Conservation (phyloP, 2,113 vertebrate species). For the Polypterus senegalus region DNA sequence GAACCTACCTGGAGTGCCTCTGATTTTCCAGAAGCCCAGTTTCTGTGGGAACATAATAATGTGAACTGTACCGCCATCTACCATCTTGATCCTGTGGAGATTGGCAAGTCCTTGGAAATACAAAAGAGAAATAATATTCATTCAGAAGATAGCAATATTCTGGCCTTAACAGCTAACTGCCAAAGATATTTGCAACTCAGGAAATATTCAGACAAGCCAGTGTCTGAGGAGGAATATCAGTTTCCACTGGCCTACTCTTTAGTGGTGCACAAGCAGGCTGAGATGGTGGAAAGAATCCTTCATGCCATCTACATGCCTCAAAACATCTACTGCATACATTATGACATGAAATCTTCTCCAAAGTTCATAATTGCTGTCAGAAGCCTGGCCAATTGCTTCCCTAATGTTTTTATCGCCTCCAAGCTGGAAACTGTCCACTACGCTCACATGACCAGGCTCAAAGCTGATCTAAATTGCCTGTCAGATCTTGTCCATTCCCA, state of each 20-base stretch:
- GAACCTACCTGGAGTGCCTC: too few relatives aligned
- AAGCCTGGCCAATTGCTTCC: conserved; percentile 66
- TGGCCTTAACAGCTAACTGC: conserved; percentile 55
- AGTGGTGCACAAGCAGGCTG: conserved; percentile 82
- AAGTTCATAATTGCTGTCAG: conserved; percentile 63
- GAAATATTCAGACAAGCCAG: conserved; percentile 46
- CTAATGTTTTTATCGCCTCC: conserved; percentile 77
- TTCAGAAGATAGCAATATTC: conserved; percentile 58
- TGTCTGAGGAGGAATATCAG: conserved; percentile 51
- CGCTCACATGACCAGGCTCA: conserved; percentile 73
- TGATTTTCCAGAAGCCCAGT: too few relatives aligned
- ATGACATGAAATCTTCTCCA: conserved; percentile 66
- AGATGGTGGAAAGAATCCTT: conserved; percentile 81
- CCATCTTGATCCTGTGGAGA: conserved; percentile 70
- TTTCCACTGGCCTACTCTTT: conserved; percentile 81
- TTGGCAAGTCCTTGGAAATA: conserved; percentile 72
- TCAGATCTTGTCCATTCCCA: conserved; percentile 65
- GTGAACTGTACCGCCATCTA: conserved; percentile 71
- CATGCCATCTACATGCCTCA: conserved; percentile 62
- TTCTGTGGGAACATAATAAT: conserved; percentile 20
- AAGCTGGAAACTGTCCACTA: conserved; percentile 77
- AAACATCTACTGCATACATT: conserved; percentile 87
- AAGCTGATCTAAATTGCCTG: conserved; percentile 81
- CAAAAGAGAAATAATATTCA: conserved; percentile 51
- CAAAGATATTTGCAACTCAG: conserved; percentile 44